Base-by-base conservation (phyloP, 2,113 vertebrate species). In the Coregonus clupeaformis region DNA sequence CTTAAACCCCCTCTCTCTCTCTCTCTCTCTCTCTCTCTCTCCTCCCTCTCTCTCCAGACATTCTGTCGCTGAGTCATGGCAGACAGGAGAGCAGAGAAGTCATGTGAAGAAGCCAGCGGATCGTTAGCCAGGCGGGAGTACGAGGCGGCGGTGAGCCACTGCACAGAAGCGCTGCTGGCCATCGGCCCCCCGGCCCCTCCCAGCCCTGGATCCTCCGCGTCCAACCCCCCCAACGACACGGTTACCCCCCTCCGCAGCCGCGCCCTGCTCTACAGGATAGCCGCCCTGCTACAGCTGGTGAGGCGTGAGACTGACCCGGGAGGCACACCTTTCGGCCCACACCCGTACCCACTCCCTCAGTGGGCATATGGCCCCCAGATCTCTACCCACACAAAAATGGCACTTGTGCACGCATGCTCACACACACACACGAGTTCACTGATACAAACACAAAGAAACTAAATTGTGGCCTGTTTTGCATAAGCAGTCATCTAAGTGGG, bases 1-100 rank as follows among this genome's bases (percentile, higher is more conserved):
- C n/a, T 69, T 5, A 20, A 57, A 42, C 24, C 4, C 52, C 52
- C 4, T 52, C 5, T 77, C 7, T 55, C 16, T 0, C 24, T 25
- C 7, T 29, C 24, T 80, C 85, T 80, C 59, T 83, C 64, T 78
- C 36, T 70, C 59, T 0, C 24, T 25, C 7, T 29, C 24, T 80
- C 59, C 7, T 36, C 84, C 71, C 85, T 80, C 59, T 83, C 64
- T 78, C 36, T 70, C 59, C 85, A 98, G 96, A 95, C 90, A 93
- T 96, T 96, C 95, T 97, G 95, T 97, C 93, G 93, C 96, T 96
- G 92, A 98, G 97, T 98, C 98, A 99, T 98, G 97, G 98, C 97
- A 95, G 97, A 98, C 96, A 98, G 97, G 95, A 97, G 97, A 96
- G 95, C 95, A 92, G 97, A 98, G 93, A 96, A 96, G 95, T 95